Evolutionary conservation across 1,140 invertebrate species (phyloP).

Genomic region (Ditylenchus dipsaci): DNA sequence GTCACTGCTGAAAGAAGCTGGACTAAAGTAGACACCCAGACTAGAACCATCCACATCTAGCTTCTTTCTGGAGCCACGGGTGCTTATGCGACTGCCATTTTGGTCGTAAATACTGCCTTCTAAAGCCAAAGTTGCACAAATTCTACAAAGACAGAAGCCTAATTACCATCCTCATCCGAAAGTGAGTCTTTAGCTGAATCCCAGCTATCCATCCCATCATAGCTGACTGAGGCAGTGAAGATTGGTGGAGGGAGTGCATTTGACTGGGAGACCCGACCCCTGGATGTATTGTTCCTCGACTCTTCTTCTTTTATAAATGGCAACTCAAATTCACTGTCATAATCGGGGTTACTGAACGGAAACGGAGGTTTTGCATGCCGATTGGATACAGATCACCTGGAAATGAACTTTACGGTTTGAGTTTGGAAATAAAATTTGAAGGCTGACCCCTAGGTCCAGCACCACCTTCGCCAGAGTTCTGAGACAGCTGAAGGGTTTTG

Average conservation of each 20-base stretch:
- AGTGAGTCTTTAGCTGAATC: slow-evolving; percentile 34
- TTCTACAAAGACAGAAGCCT: not conserved
- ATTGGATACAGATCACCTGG: slow-evolving; percentile 4
- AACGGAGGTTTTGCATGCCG: not conserved
- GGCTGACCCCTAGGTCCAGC: not conserved
- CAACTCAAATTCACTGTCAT: slow-evolving; percentile 27
- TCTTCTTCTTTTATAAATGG: slow-evolving; percentile 12
- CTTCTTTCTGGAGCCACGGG: not conserved
- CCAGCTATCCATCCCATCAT: slow-evolving; percentile 49
- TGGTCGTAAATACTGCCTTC: not conserved
- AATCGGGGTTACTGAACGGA: slow-evolving; percentile 11
- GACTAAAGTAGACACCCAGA: slow-evolving; percentile 25
- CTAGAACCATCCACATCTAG: slow-evolving; percentile 16
- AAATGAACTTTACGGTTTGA: not conserved
- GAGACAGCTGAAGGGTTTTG: slow-evolving; percentile 20
- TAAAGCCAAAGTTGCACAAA: not conserved
- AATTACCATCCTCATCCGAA: slow-evolving; percentile 24
- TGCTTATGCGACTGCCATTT: not conserved
- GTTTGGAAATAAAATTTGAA: not conserved
- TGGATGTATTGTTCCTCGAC: slow-evolving; percentile 11
- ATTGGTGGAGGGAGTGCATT: slow-evolving; percentile 51
- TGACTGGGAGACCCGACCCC: slow-evolving; percentile 16
- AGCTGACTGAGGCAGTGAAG: slow-evolving; percentile 55
- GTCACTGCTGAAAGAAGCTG: slow-evolving; percentile 14
- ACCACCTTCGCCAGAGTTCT: not conserved